Base-by-base conservation (phyloP, 2,113 vertebrate genomes). In the Bungarus multicinctus region DNA sequence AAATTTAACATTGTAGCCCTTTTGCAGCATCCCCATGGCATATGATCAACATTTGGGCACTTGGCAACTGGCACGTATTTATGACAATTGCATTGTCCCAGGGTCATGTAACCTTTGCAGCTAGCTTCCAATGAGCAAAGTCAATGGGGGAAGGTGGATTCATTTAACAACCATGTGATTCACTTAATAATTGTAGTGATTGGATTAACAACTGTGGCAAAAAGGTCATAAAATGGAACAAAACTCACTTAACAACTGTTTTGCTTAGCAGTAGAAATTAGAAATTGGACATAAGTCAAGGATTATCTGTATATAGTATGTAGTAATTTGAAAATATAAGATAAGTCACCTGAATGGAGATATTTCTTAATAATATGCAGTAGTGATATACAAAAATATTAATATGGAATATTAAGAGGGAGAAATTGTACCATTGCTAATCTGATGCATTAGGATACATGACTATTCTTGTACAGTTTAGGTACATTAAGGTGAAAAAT, bases 361-460 rank as follows among this genome's bases (percentile, higher is more conserved):
- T 81, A 9, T 81, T 81, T 39, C 5, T 81, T 81, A 81, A 81
- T 43, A 81, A 39, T 22, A 81, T 43, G 18, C 34, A 81, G 34
- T 81, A 9, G 34, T 43, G 34, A 43, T 81, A 20, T 52, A 52
- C 34, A 39, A 74, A 34, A 74, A 74, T 74, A 39, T 74, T 74
- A 74, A 74, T 81, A 8, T 39, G 18, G 34, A 81, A 81, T 20
- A 39, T 81, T 81, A 39, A 93, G 50, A 96, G 93, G 89, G 94
- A 97, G 95, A 97, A 95, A 96, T 97, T 97, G 90, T 30, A 58
- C 94, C 93, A 86, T 92, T 91, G 92, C 47, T 0, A 4, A 92
- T 91, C 94, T 91, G 89, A 52, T 91, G 85, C 94, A 88, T 93
- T 92, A 94, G 95, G 94, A 94, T 86, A 0, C 0, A 20, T 89